Conservation (phyloP, 2,888 invertebrate genomes). For the Rhagonycha lutea region DNA sequence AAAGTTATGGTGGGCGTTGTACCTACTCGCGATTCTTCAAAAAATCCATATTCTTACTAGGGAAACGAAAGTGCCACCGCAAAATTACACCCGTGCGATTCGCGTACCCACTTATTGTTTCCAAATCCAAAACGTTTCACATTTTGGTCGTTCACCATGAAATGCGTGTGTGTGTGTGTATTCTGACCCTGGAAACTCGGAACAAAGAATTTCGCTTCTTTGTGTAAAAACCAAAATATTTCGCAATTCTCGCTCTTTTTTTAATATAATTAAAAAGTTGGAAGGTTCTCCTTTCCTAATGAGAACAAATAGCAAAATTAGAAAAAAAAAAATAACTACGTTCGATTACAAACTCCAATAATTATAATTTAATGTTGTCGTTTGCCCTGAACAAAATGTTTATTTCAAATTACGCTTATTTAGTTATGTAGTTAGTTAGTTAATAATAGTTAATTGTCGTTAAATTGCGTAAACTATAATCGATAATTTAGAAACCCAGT, state of each 20-base stretch:
- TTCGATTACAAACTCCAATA: slow-evolving; percentile 14
- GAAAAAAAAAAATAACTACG: background rate
- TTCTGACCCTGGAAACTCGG: slow-evolving; percentile 34
- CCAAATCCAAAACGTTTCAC: background rate
- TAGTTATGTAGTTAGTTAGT: slow-evolving; percentile 6
- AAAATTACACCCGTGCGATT: slow-evolving; percentile 5
- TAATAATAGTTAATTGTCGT: slow-evolving; percentile 2
- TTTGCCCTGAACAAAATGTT: slow-evolving; percentile 22
- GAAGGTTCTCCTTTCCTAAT: background rate
- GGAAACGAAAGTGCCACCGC: background rate
- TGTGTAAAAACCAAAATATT: background rate
- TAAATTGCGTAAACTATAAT: slow-evolving; percentile 8
- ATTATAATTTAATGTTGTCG: slow-evolving; percentile 28
- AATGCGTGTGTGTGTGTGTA: slow-evolving; percentile 19
- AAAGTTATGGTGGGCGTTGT: slow-evolving; percentile 19
- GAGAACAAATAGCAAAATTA: background rate
- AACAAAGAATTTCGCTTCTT: slow-evolving; percentile 30
- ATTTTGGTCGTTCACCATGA: slow-evolving; percentile 26
- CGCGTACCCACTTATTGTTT: background rate
- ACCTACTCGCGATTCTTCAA: slow-evolving; percentile 7
- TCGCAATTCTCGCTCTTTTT: background rate
- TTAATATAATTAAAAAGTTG: background rate
- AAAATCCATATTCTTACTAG: slow-evolving; percentile 14
- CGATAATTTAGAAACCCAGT: background rate
- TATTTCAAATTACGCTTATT: slow-evolving; percentile 17